Percentiles rank a stretch among this genome's conserved stretches.
Conservation (phyloP, 2,113 vertebrate genomes). For the Hydropotes inermis region DNA sequence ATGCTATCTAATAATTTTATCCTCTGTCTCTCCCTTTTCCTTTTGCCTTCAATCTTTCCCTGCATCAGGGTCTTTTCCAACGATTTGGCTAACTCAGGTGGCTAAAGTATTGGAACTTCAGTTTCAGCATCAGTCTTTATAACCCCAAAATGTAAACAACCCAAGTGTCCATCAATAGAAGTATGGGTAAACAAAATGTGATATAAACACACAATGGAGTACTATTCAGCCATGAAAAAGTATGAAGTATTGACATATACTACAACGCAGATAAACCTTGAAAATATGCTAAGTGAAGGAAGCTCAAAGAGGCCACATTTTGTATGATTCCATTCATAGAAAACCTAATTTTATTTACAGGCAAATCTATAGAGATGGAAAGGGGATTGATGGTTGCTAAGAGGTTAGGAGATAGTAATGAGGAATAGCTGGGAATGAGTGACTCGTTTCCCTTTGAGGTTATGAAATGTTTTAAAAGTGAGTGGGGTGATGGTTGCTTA, state of each 20-base stretch:
- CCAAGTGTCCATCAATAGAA: neutral
- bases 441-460: neutral
- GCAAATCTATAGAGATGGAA: neutral
- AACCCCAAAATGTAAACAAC: neutral
- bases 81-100: neutral
- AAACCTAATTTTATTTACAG: neutral
- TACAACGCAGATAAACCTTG: accelerated
- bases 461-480: neutral
- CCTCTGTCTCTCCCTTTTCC: neutral
- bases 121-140: neutral
- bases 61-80: neutral
- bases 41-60: neutral
- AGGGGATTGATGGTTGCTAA: neutral
- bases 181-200: too few relatives aligned
- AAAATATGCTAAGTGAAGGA: neutral
- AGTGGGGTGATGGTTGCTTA: accelerated
- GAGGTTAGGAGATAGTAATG: accelerated
- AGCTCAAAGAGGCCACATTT: neutral
- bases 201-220: too few relatives aligned
- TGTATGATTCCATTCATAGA: accelerated
- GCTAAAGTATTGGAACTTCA: neutral
- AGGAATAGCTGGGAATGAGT: too few relatives aligned
- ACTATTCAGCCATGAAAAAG: neutral
- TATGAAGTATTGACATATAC: accelerated
- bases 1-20: neutral